A percentile compares a stretch with the other conserved stretches of the same genome.
Evolutionary conservation across 1,140 invertebrate species (phyloP).

Genomic region (Scaptomyza graminum): DNA sequence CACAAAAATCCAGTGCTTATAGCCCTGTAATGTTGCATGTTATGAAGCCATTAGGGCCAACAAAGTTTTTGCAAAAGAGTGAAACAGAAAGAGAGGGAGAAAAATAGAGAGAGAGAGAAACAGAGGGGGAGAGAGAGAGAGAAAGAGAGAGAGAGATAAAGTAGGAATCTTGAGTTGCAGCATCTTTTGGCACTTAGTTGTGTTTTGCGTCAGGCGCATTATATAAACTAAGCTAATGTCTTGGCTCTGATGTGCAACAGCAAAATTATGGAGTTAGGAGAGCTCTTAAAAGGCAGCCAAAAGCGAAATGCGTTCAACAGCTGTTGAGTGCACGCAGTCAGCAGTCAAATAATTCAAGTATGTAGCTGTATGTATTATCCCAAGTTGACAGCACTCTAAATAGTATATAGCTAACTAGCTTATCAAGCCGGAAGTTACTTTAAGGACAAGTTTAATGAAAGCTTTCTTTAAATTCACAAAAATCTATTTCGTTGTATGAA

Average conservation of each 20-base stretch:
- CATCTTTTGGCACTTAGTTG: slow-evolving; percentile 48
- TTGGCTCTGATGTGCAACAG: slow-evolving; percentile 23
- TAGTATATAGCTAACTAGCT: background rate
- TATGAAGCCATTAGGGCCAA: slow-evolving; percentile 80
- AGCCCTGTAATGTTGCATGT: slow-evolving; percentile 77
- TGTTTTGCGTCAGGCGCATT: slow-evolving; percentile 20
- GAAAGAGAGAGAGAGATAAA: no score
- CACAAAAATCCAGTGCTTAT: slow-evolving; percentile 52
- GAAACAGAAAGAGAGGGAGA: background rate
- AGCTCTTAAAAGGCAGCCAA: background rate
- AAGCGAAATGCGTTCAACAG: slow-evolving; percentile 7
- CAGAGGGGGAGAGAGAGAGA: background rate
- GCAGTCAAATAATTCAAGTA: background rate
- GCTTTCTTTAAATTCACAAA: no score
- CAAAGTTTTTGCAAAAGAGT: slow-evolving; percentile 62
- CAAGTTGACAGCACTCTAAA: background rate
- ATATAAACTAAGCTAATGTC: slow-evolving; percentile 42
- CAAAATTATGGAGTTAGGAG: slow-evolving; percentile 18
- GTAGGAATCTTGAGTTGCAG: slow-evolving; percentile 22
- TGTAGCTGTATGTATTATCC: background rate
- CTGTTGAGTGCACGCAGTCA: background rate
- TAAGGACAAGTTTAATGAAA: no score
- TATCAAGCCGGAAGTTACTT: no score
- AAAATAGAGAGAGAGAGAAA: background rate
- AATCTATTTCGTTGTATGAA: no score